Conservation (phyloP, 2,113 vertebrate species). For the Corynorhinus townsendii region DNA sequence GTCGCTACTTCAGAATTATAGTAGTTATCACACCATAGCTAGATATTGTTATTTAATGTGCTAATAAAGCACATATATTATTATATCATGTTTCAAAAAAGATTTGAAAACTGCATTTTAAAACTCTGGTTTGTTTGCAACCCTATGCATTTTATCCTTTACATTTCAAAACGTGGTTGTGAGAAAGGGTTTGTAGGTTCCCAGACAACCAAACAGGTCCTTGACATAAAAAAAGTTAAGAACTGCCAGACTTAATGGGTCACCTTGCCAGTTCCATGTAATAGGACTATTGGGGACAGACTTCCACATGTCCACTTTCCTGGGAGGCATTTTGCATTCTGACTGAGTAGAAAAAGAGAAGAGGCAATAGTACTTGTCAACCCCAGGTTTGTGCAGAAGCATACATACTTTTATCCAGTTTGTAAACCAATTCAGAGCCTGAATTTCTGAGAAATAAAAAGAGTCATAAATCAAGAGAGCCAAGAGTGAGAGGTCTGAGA, state of each 20-base stretch:
- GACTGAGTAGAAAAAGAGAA: neutral
- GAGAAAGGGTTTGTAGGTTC: neutral
- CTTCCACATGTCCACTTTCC: neutral
- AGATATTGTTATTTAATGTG: neutral
- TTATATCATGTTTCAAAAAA: neutral
- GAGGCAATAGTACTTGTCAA: neutral
- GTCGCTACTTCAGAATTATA: neutral
- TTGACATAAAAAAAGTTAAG: neutral
- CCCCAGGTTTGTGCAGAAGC: neutral
- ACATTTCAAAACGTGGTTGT: neutral
- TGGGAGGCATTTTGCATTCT: neutral
- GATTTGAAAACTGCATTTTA: conserved; percentile 8
- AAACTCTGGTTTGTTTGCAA: neutral
- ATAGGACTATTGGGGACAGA: neutral
- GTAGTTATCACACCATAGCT: neutral
- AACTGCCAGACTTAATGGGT: neutral
- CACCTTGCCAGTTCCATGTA: neutral
- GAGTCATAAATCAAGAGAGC: neutral
- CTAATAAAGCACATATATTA: neutral
- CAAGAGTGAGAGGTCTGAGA: neutral
- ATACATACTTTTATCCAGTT: neutral
- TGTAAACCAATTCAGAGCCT: neutral
- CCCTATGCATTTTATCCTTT: neutral
- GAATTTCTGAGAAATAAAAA: conserved; percentile 37
- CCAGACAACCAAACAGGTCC: neutral